Evolutionary conservation across 2,113 vertebrate genomes (phyloP).

Genomic region (Sander vitreus): DNA sequence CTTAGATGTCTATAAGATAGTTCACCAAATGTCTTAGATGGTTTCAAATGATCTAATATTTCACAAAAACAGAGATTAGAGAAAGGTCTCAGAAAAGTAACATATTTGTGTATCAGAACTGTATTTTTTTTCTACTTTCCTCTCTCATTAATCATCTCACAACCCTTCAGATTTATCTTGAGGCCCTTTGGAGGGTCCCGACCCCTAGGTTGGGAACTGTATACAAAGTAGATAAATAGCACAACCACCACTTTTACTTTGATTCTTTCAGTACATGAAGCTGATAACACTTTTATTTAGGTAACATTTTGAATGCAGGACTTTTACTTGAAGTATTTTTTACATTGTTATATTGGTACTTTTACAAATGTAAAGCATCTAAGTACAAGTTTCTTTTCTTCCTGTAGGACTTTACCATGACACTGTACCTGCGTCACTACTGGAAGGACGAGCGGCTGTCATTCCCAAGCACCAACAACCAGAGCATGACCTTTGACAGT

Average conservation of each 20-base stretch:
- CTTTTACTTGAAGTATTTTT: neutral
- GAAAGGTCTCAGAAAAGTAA: neutral
- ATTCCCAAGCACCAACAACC: conserved; percentile 96
- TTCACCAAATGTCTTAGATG: neutral
- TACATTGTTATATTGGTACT: neutral
- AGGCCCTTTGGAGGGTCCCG: neutral
- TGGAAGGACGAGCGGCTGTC: conserved; percentile 96
- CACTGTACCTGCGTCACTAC: conserved; percentile 95
- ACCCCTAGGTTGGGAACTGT: neutral
- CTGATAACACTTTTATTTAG: neutral
- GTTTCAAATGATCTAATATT: neutral
- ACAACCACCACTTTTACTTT: neutral
- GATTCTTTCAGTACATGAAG: neutral
- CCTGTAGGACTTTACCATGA: conserved; percentile 97
- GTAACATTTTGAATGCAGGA: neutral
- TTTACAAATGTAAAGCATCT: neutral
- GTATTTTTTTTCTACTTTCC: neutral
- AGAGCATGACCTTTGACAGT: conserved; percentile 98
- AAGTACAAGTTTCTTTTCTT: neutral
- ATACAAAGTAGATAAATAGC: neutral
- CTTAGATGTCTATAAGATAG: neutral
- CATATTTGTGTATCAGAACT: neutral
- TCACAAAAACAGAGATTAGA: neutral
- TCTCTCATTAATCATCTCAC: neutral
- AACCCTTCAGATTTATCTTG: neutral